These are phyloP conservation scores for Phaethon lepturus DNA, from an alignment of 2,113 vertebrate genomes.

Conservation along the genomic window DNA sequence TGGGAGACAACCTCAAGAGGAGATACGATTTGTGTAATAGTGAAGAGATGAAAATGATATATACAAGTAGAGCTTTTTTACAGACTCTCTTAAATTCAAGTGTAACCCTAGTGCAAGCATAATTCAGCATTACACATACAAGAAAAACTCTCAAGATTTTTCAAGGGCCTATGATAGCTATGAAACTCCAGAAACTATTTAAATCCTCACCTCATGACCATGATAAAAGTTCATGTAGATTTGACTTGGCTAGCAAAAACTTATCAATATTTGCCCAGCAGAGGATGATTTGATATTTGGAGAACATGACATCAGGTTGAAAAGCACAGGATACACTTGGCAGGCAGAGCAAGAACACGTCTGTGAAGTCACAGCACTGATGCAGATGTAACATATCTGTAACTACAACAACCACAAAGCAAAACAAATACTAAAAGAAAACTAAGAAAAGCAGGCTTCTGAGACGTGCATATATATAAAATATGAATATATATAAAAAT, in stretches of 20 bases:
- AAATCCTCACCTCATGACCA: not conserved
- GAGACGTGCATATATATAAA: not conserved
- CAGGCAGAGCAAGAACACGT: not conserved
- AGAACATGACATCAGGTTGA: not conserved
- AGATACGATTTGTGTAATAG: not conserved
- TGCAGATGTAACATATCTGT: not conserved
- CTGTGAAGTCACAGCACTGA: not conserved
- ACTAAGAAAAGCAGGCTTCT: not conserved
- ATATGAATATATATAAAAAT: not conserved
- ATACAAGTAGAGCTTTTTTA: not conserved
- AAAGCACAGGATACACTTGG: not conserved
- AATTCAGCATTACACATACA: not conserved
- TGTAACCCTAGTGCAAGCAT: not conserved
- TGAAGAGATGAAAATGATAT: not conserved
- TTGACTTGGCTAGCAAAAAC: not conserved
- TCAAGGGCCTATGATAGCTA: not conserved
- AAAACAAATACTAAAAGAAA: not conserved
- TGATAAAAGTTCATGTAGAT: not conserved
- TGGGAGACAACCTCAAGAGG: not conserved
- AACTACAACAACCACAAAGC: not conserved
- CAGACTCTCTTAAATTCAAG: not conserved
- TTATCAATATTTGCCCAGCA: not conserved
- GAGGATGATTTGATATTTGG: not conserved
- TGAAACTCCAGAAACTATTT: not conserved
- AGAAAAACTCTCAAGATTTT: not conserved